Evolutionary conservation across 2,888 invertebrate genomes (phyloP), one percentile per base, ranked within the genome.

Genomic region (Dione juno): DNA sequence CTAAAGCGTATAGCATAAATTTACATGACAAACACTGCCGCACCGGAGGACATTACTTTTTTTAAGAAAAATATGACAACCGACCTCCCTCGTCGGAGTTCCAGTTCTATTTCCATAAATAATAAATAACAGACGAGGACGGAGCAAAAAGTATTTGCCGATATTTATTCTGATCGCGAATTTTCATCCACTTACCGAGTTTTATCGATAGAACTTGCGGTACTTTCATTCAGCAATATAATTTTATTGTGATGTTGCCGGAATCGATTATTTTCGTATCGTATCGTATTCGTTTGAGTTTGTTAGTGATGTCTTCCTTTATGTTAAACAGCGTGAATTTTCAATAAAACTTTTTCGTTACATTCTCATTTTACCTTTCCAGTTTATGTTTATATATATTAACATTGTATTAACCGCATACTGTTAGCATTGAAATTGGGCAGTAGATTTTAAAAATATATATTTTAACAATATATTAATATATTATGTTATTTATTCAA

Each of bases 71-170:
- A 91, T 91, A 91, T 89, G 91, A 89, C 90, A 88, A 88, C 88
- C 37, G 50, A 64, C 89, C 89, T 87, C 86, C 86, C 84, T 76
- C 88, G 86, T 83, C 83, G 87, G 89, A 88, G 89, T 87, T 87
- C 84, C 89, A 88, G 87, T 86, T 89, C 88, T 89, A 92, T 92
- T 90, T 92, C 91, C 91, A 92, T 92, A 91, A 92, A 92, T 92
- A 92, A 91, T 90, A 90, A 91, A 91, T 91, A 91, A 90, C 88
- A 57, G 90, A 89, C 87, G 90, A 82, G 87, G 85, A 85, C 87
- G 82, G 74, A 83, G 86, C 87, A 87, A 84, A 89, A 88, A 89
- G 89, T 89, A 88, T 86, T 88, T 85, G 82, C 76, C 79, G 85
- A 88, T 89, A 88, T 89, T 89, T 90, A 90, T 90, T 90, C 87